Evolutionary conservation across 2,888 invertebrate species (phyloP), one percentile per base, ranked within the genome.

Genomic region (Rotaria socialis): DNA sequence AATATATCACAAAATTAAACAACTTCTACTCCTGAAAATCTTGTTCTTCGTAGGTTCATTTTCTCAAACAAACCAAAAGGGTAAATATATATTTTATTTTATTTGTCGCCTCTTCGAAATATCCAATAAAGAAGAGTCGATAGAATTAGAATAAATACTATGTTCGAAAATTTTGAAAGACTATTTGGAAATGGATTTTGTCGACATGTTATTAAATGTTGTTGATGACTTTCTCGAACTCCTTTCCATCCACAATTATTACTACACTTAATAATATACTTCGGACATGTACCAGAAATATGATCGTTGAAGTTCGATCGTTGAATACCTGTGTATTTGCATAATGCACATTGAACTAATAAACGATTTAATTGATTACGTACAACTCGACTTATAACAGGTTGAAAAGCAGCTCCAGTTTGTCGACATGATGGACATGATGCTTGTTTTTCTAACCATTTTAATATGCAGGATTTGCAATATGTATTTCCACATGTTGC

Each of bases 201-300:
- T 6, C 16, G 67, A 67, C 67, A 67, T 41, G 16, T 1, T 19
- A 19, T 41, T 14, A 41, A 6, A 67, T 67, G 67, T 35, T 67
- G 35, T 67, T 67, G 16, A 19, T 11, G 14, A 67, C 35, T 16
- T 67, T 67, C 67, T 67, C 67, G 27, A 35, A 4, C 16, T 27
- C 67, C 67, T 67, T 67, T 27, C 67, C 67, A 67, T 67, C 16
- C 35, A 67, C 67, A 67, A 16, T 67, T 67, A 67, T 67, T 35
- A 6, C 7, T 67, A 19, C 67, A 67, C 35, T 4, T 19, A 67
- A 67, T 4, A 7, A 67, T 67, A 14, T 67, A 35, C 14, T 19
- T 67, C 35, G 67, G 67, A 67, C 67, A 67, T 35, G 67, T 16
- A 35, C 6, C 14, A 19, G 14, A 35, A 7, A 35, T 35, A 35